A percentile compares a stretch with the other conserved stretches of the same genome.
Evolutionary conservation across 2,113 vertebrate species (phyloP).

Genomic region (Callipepla californica): DNA sequence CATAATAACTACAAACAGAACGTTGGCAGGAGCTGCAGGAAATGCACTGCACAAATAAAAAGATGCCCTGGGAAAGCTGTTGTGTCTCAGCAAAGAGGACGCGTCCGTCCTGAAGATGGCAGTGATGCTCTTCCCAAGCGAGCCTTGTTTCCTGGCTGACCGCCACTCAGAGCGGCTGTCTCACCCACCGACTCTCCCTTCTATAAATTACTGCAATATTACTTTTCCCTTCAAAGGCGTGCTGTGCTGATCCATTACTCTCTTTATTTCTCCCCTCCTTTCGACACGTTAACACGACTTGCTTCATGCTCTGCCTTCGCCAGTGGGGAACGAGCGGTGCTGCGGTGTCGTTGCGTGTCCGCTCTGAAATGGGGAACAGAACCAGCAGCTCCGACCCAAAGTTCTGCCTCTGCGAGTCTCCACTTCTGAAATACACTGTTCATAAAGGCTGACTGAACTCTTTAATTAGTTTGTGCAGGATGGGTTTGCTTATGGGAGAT

Average conservation of each 20-base stretch:
- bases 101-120: constrained; percentile 58
- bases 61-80: not conserved
- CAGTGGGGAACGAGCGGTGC: constrained; percentile 7
- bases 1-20: not conserved
- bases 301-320: constrained; percentile 32
- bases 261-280: constrained; percentile 58
- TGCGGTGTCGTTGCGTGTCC: accelerated
- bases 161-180: not conserved
- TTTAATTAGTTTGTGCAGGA: constrained; percentile 7
- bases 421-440: constrained; percentile 12
- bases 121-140: constrained; percentile 49
- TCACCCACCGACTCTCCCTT: constrained; percentile 40
- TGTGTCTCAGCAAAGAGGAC: not conserved
- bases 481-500: not conserved
- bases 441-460: constrained; percentile 31
- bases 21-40: not conserved
- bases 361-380: not conserved
- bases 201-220: constrained; percentile 59
- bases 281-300: constrained; percentile 48
- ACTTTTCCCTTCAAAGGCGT: constrained; percentile 64
- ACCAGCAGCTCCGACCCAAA: accelerated
- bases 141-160: not conserved
- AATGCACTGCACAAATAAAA: not conserved
- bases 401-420: not conserved
- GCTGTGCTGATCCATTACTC: constrained; percentile 55